phyloP scores from a whole-genome alignment of 2,113 vertebrate species.

The Marmota monax region DNA sequence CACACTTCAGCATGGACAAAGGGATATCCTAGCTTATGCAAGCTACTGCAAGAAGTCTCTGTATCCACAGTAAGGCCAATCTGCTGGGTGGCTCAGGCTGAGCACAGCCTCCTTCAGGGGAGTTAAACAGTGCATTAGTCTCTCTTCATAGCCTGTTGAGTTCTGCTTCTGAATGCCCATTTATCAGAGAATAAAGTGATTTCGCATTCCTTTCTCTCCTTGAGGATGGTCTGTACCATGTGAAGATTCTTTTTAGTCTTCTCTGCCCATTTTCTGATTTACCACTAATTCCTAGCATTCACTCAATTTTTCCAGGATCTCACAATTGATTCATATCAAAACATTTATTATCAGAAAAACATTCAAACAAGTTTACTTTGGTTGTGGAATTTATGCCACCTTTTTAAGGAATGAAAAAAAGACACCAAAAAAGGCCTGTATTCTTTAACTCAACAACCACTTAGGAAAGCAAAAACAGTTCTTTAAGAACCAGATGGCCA shows the following conservation, averaged over 20 bases:
- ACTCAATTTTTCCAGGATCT: not conserved
- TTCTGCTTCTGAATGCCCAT: not conserved
- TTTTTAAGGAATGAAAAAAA: not conserved
- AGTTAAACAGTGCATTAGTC: not conserved
- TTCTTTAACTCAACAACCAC: not conserved
- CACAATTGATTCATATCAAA: not conserved
- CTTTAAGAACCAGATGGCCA: not conserved
- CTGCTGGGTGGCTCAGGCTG: not conserved
- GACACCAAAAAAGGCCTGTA: not conserved
- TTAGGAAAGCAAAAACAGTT: constrained; percentile 22
- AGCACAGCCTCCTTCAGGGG: not conserved
- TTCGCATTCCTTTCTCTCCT: not conserved
- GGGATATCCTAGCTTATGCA: not conserved
- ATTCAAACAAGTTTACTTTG: not conserved
- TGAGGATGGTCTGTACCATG: not conserved
- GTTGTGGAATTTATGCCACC: not conserved
- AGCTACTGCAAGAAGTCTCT: not conserved
- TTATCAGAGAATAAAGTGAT: not conserved
- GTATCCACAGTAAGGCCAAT: not conserved
- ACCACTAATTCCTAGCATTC: not conserved
- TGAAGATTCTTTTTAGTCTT: not conserved
- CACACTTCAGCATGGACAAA: not conserved
- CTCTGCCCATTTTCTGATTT: not conserved
- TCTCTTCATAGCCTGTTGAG: not conserved
- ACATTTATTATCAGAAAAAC: constrained; percentile 36